Conservation (phyloP, 1,140 invertebrate species). For the Sminthurides bifidus region DNA sequence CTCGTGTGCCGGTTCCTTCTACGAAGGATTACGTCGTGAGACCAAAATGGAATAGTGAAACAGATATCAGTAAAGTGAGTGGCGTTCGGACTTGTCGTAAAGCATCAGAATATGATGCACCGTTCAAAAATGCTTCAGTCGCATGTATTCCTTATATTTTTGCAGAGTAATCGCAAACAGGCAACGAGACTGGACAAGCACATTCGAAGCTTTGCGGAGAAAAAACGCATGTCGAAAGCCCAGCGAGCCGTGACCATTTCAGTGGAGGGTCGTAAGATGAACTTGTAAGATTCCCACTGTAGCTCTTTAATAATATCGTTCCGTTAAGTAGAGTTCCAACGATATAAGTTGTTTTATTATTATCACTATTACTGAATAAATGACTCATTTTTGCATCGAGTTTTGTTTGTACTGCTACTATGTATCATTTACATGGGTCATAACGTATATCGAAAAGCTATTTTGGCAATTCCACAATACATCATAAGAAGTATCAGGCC, state of each 20-base stretch:
- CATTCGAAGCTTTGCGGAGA: conserved; percentile 76
- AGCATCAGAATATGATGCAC: too few species aligned
- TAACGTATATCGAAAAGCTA: too few species aligned
- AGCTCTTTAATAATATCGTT: background rate
- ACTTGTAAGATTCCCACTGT: conserved; percentile 45
- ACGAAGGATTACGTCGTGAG: conserved; percentile 93
- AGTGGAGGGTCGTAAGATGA: conserved; percentile 91
- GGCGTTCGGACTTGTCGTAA: conserved; percentile 1
- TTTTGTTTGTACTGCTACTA: too few species aligned
- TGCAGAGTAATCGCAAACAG: conserved; percentile 63
- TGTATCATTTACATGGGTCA: too few species aligned
- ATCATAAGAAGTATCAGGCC: too few species aligned
- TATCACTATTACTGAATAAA: too few species aligned
- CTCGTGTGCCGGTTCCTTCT: conserved; percentile 86
- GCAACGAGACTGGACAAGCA: conserved; percentile 74
- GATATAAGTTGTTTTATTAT: background rate
- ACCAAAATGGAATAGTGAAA: conserved; percentile 79
- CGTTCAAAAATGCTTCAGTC: too few species aligned
- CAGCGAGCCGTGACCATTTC: conserved; percentile 81
- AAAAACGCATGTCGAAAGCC: conserved; percentile 62
- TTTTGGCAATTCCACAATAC: too few species aligned
- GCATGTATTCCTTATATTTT: conserved; percentile 30
- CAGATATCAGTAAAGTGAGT: conserved; percentile 65
- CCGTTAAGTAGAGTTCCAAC: background rate
- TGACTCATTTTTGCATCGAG: too few species aligned